Percentiles rank a stretch among this genome's conserved stretches.
phyloP scores from a whole-genome alignment of 2,888 invertebrate genomes.

The Folsomia candida region DNA sequence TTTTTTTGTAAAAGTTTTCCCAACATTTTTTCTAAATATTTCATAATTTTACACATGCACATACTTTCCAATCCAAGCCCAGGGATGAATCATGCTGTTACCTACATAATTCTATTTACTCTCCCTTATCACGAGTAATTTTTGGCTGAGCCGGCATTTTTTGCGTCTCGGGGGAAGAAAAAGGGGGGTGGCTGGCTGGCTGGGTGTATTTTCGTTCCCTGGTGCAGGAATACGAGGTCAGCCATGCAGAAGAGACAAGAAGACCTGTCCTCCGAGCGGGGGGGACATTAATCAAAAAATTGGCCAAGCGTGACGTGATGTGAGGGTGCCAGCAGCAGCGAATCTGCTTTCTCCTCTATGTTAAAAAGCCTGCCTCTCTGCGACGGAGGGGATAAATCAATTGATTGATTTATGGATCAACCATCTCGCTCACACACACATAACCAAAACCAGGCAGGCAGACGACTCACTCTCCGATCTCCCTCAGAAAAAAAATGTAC shows the following conservation, averaged over 20 bases:
- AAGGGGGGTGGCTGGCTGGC: constrained; percentile 13
- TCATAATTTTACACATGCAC: no score
- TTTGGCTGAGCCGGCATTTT: no score
- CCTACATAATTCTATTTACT: no score
- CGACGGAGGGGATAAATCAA: constrained; percentile 48
- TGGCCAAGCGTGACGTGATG: constrained; percentile 27
- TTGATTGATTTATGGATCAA: constrained; percentile 50
- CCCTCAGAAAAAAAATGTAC: neutral
- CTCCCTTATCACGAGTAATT: no score
- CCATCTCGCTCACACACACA: constrained; percentile 32
- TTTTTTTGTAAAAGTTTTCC: no score
- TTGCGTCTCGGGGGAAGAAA: no score
- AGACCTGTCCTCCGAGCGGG: no score
- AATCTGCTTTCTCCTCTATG: neutral
- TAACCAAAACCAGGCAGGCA: neutral
- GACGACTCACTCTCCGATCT: neutral
- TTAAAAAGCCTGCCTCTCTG: constrained; percentile 34
- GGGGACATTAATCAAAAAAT: constrained; percentile 47
- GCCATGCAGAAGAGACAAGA: constrained; percentile 40
- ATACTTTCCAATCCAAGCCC: no score
- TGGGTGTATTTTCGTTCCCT: constrained; percentile 17
- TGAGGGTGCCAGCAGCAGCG: no score
- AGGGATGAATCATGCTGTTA: no score
- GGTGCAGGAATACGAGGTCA: constrained; percentile 34
- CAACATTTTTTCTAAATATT: no score